Base-by-base conservation (phyloP, 2,888 invertebrate genomes). In the Drosophila robusta region DNA sequence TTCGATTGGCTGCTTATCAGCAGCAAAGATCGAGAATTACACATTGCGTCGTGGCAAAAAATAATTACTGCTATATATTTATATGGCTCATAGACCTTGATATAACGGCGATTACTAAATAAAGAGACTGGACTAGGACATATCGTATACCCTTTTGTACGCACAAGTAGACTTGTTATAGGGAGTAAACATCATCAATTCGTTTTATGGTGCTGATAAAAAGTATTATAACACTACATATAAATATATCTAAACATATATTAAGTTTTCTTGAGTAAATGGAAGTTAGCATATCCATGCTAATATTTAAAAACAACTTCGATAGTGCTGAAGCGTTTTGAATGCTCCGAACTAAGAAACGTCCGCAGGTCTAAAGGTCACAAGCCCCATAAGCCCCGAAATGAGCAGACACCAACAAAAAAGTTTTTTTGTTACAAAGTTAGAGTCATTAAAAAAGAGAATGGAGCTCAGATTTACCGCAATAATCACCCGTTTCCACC, bases 401-500 rank as follows among this genome's bases (percentile, higher is more conserved):
- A 16, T 16, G 1, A 16, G 9, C 39, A 39, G 16, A 39, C 12
- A 4, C 12, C 4, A 11, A 39, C 39, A 16, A 16, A 7, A 4
- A 0, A 18, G 1, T 26, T 9, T n/a, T 41, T 32, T n/a, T 7
- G 4, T 54, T 44, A 24, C 24, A 24, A 34, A 12, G 8, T 16
- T 34, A 5, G 9, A 16, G 22, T 44, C 42, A 16, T 44, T 44
- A 44, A 50, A 58, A 65, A 64, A 75, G 67, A 64, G 79, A 81
- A 85, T 60, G 82, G 45, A 69, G 51, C 54, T 51, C 12, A 49
- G 55, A 63, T 84, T 69, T 77, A 70, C 8, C 55, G 44, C 47
- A 61, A 44, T 62, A 36, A 11, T 5, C 29, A 24, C 41, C 32
- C 38, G 24, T 22, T 16, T 9, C 49, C 47, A 26, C 9, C 16